Evolutionary conservation across 2,113 vertebrate genomes (phyloP).

Genomic region (Thalassoma bifasciatum): DNA sequence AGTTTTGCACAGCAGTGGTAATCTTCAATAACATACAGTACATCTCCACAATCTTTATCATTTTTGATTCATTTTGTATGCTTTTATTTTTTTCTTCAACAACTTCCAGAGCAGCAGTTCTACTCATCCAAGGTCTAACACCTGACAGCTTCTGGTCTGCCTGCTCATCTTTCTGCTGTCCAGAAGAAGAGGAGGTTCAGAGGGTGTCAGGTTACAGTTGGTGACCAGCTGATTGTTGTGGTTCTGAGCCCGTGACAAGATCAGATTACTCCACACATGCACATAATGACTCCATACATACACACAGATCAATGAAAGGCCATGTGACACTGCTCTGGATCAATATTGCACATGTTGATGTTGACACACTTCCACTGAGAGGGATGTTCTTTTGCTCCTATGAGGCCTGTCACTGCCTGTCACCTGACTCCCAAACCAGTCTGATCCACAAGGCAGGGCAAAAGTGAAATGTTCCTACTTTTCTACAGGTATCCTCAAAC

Average conservation of each 20-base stretch:
- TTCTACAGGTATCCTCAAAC: too few relatives aligned
- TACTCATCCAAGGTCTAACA: too few relatives aligned
- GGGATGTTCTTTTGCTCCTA: neutral
- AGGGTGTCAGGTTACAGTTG: constrained; percentile 21
- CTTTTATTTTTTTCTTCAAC: too few relatives aligned
- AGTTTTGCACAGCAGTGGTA: too few relatives aligned
- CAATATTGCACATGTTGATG: neutral
- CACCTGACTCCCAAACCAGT: neutral
- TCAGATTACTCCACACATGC: constrained; percentile 10
- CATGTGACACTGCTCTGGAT: neutral
- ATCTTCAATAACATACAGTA: too few relatives aligned
- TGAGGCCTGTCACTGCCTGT: neutral
- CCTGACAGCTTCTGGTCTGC: neutral
- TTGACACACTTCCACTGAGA: neutral
- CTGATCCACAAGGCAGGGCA: too few relatives aligned
- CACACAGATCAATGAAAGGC: constrained; percentile 7
- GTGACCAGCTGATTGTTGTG: neutral
- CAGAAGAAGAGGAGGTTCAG: neutral
- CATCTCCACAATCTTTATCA: too few relatives aligned
- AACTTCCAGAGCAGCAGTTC: too few relatives aligned
- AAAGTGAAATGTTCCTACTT: neutral
- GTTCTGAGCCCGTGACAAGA: constrained; percentile 10
- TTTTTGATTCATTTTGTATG: too few relatives aligned
- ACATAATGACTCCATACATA: neutral
- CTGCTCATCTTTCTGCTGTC: neutral